Evolutionary conservation across 2,113 vertebrate genomes (phyloP), one percentile per base, ranked within the genome.

Genomic region (Todiramphus chloris): DNA sequence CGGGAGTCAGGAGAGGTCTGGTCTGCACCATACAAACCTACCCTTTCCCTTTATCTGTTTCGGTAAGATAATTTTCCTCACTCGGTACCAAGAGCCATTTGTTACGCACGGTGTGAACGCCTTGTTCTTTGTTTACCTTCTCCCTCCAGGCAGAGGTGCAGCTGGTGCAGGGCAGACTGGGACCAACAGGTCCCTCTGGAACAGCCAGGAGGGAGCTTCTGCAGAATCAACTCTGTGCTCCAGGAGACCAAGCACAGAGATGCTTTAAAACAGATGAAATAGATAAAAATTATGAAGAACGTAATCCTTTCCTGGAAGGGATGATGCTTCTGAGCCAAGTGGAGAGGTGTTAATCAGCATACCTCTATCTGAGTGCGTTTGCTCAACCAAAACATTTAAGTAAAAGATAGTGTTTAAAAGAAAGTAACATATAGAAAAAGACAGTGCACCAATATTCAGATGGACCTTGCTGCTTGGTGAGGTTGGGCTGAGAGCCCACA

Each of bases 61-160:
- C 21, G 10, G 68, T 41, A 86, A 98, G 98, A 98, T 98, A 98
- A 98, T 96, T 97, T 95, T 78, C 91, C 94, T 74, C 31, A 7
- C 79, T 87, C 91, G 16, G 98, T 98, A 98, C 98, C 98, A 98
- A 97, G 98, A 97, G 72, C 95, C 93, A 4, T 97, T 98, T 98
- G 98, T 98, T 97, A 95, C 44, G 31, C 69, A 30, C 51, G 9
- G 50, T 21, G 46, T 90, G 80, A 97, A 96, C 87, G 33, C 96
- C 97, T 97, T 11, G 1, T 48, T 94, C 93, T 96, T 89, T 98
- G 95, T 98, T 98, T 98, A 94, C 97, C 83, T 98, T 97, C 82
- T 97, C 86, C 95, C 81, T 96, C 95, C 94, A 95, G 93, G 97
- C 96, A 91, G 95, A 94, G 89, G 60, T 58, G 88, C 91, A 94